Evolutionary conservation across 2,113 vertebrate species (phyloP).

Genomic region (Tachycineta bicolor): DNA sequence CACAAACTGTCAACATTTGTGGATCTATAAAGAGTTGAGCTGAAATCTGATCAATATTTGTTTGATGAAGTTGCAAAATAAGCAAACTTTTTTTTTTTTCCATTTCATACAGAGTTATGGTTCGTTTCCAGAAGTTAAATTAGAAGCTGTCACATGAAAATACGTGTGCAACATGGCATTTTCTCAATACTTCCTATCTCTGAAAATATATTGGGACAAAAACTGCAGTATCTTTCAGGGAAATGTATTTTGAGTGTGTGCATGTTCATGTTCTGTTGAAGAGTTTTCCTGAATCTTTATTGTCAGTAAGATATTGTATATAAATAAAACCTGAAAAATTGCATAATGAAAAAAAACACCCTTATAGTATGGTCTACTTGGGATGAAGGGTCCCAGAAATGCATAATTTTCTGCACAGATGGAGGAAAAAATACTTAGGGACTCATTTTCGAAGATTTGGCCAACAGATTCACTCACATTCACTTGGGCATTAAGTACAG

Average conservation of each 20-base stretch:
- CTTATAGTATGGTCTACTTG: neutral
- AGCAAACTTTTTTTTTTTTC: neutral
- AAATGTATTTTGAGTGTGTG: neutral
- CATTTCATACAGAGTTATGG: neutral
- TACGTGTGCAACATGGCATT: accelerated
- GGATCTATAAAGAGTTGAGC: neutral
- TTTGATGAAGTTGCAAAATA: neutral
- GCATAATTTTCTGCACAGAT: neutral
- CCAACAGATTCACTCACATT: neutral
- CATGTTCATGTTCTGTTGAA: neutral
- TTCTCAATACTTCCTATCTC: neutral
- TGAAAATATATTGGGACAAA: neutral
- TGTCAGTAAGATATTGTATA: neutral
- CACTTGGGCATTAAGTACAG: neutral
- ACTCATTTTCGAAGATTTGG: neutral
- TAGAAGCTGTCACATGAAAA: neutral
- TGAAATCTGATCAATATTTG: neutral
- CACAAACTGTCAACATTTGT: neutral
- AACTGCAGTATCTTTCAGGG: neutral
- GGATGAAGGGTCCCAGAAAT: neutral
- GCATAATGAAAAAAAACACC: accelerated
- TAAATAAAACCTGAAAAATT: neutral
- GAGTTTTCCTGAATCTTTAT: neutral
- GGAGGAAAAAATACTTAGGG: neutral
- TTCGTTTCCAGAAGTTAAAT: neutral